Evolutionary conservation across 1,140 invertebrate genomes (phyloP).

Genomic region (Solenopsis invicta): DNA sequence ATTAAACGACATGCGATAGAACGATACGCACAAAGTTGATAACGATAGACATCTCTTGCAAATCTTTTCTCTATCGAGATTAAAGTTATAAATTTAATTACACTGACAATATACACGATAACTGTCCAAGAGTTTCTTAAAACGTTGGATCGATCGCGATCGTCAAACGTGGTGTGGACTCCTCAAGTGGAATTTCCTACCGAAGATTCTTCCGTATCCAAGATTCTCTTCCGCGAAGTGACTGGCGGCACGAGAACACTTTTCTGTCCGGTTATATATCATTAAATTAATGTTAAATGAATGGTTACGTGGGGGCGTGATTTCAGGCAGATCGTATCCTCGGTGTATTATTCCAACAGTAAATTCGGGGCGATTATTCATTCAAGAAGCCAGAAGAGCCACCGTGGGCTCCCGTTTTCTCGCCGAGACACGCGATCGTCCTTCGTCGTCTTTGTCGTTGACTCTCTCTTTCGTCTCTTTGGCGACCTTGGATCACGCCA

Average conservation of each 20-base stretch:
- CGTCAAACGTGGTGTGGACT: too few relatives aligned
- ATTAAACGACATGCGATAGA: conserved; percentile 25
- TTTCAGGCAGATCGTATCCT: conserved; percentile 62
- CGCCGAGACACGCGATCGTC: conserved; percentile 82
- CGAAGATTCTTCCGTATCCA: conserved; percentile 63
- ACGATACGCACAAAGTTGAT: not conserved
- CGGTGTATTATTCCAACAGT: conserved; percentile 74
- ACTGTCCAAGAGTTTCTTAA: not conserved
- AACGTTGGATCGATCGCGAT: not conserved
- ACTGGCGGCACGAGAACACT: conserved; percentile 17
- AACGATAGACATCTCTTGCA: not conserved
- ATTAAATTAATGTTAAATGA: conserved; percentile 85
- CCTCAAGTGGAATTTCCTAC: not conserved
- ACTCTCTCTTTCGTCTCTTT: conserved; percentile 60
- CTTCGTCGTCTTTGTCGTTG: conserved; percentile 70
- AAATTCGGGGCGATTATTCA: conserved; percentile 82
- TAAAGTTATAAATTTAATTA: conserved; percentile 11
- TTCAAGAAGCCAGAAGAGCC: conserved; percentile 80
- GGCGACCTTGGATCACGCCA: conserved; percentile 80
- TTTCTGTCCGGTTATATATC: conserved; percentile 75
- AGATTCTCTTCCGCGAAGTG: conserved; percentile 75
- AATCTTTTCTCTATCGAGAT: conserved; percentile 7
- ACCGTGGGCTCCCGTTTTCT: conserved; percentile 84
- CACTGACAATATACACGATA: not conserved
- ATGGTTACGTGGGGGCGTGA: conserved; percentile 82